Evolutionary conservation across 92 coral and sea anemone species (phyloP).

Genomic region (Phenganax stokvisi): DNA sequence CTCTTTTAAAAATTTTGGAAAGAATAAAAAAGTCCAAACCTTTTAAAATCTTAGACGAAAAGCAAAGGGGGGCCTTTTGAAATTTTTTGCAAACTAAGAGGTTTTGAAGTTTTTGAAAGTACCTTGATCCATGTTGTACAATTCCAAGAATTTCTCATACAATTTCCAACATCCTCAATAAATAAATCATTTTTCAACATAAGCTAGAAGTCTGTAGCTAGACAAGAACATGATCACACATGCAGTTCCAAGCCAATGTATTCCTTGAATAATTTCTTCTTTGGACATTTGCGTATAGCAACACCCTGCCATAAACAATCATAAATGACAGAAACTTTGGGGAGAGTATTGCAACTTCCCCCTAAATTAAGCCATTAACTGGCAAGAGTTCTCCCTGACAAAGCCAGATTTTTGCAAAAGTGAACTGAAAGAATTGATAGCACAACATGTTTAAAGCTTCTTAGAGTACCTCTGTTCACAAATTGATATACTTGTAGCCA

Average conservation of each 20-base stretch:
- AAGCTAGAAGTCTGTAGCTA: not conserved
- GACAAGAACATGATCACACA: conserved; percentile 40
- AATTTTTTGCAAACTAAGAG: not conserved
- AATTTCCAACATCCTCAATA: conserved; percentile 68
- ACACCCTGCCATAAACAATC: conserved; percentile 57
- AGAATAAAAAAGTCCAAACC: too few relatives aligned
- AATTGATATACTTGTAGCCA: too few relatives aligned
- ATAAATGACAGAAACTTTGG: not conserved
- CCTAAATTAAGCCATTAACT: too few relatives aligned
- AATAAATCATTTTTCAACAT: not conserved
- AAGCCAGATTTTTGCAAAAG: conserved; percentile 94
- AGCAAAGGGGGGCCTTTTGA: not conserved
- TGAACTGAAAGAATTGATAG: conserved; percentile 56
- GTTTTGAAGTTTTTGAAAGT: not conserved
- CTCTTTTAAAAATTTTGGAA: too few relatives aligned
- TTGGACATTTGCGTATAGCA: conserved; percentile 96
- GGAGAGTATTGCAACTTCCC: too few relatives aligned
- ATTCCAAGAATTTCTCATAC: conserved; percentile 85
- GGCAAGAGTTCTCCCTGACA: too few relatives aligned
- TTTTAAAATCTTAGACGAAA: too few relatives aligned
- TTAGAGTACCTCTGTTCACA: too few relatives aligned
- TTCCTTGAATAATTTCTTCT: conserved; percentile 85
- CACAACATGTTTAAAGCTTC: not conserved
- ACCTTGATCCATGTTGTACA: conserved; percentile 99
- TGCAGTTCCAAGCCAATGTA: conserved; percentile 95